These are phyloP conservation scores for Fundulus diaphanus DNA, from an alignment of 2,797 vertebrate genomes.

Conservation along the genomic window DNA sequence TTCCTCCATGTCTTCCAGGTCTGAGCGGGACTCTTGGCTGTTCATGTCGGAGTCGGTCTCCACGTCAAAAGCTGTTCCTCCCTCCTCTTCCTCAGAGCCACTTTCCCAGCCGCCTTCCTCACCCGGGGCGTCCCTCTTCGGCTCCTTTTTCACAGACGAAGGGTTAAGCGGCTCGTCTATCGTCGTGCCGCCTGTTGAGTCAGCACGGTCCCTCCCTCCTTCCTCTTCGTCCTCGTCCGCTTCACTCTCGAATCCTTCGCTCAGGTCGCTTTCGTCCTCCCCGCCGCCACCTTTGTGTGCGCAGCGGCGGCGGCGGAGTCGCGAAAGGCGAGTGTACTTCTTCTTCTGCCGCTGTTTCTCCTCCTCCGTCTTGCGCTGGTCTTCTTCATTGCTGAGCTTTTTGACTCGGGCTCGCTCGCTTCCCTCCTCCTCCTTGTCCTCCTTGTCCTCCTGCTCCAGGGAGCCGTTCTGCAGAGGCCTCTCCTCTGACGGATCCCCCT, in stretches of 20 bases:
- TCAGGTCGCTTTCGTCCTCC: slow-evolving; percentile 94
- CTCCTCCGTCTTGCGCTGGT: slow-evolving; percentile 51
- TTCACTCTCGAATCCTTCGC: slow-evolving; percentile 94
- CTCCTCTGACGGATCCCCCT: slow-evolving; percentile 39
- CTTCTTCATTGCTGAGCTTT: slow-evolving; percentile 39
- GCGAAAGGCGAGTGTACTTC: slow-evolving; percentile 91
- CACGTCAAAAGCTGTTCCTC: slow-evolving; percentile 92
- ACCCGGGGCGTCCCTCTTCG: slow-evolving; percentile 73
- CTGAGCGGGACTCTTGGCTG: slow-evolving; percentile 97
- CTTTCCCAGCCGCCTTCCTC: slow-evolving; percentile 86
- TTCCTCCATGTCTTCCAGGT: slow-evolving; percentile 96
- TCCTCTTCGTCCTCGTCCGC: slow-evolving; percentile 81
- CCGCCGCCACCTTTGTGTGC: slow-evolving; percentile 82
- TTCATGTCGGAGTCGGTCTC: slow-evolving; percentile 99
- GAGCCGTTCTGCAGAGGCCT: slow-evolving; percentile 81
- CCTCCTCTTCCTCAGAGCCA: slow-evolving; percentile 89
- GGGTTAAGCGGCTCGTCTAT: slow-evolving; percentile 33
- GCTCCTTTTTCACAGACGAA: slow-evolving; percentile 64
- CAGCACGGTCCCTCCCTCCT: slow-evolving; percentile 24
- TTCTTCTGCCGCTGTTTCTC: slow-evolving; percentile 86
- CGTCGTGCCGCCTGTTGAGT: slow-evolving; percentile 18
- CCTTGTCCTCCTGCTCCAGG: slow-evolving; percentile 80
- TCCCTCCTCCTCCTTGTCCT: slow-evolving; percentile 73
- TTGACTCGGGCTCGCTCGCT: slow-evolving; percentile 47
- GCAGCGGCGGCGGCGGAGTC: slow-evolving; percentile 89